These are phyloP conservation scores for Stenodera caucasica DNA, from an alignment of 2,888 invertebrate species.

Conservation along the genomic window DNA sequence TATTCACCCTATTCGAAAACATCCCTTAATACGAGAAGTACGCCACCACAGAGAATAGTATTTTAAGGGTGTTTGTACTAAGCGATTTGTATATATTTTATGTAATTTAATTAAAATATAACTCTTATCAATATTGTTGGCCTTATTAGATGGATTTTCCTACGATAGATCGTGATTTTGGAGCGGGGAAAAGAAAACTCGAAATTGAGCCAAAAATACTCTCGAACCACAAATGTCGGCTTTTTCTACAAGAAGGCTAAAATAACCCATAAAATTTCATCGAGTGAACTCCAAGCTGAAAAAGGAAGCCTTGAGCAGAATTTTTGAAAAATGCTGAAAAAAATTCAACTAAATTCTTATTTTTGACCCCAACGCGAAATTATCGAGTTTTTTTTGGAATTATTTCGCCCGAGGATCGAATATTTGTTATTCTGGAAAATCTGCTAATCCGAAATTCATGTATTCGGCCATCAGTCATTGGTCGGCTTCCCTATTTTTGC, in stretches of 20 bases:
- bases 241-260: no score
- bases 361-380: no score
- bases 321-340: no score
- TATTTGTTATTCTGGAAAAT: not conserved
- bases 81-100: conserved; percentile 18
- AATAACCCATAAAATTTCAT: no score
- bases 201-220: no score
- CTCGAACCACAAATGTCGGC: no score
- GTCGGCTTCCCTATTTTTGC: not conserved
- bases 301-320: no score
- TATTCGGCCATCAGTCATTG: conserved; percentile 8
- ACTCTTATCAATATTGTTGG: conserved; percentile 9
- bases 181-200: no score
- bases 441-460: not conserved
- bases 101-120: conserved; percentile 21
- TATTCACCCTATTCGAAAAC: conserved; percentile 54
- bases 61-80: conserved; percentile 31
- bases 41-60: conserved; percentile 39
- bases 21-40: conserved; percentile 47
- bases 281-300: no score
- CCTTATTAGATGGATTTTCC: not conserved
- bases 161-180: not conserved
- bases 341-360: no score
- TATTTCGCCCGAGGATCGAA: no score
- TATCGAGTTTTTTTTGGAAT: no score